Conservation (phyloP, 2,888 invertebrate genomes). For the Pheosia tremula region DNA sequence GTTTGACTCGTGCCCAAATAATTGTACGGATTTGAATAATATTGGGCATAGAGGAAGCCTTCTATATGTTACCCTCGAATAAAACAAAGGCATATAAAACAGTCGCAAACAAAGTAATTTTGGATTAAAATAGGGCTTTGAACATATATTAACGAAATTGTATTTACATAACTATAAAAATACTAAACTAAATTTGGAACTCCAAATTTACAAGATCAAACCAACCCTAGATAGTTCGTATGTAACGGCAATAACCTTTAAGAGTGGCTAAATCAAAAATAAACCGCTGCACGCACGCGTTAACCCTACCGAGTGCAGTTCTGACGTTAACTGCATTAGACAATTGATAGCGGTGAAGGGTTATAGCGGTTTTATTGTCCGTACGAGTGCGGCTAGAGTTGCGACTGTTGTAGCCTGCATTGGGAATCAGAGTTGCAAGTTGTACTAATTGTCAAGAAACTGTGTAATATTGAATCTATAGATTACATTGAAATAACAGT, state of each 20-base stretch:
- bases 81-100: no score
- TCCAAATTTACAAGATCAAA: background rate
- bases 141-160: no score
- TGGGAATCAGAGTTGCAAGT: background rate
- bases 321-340: conserved; percentile 64
- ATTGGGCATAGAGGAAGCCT: no score
- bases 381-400: conserved; percentile 21
- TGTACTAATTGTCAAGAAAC: background rate
- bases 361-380: conserved; percentile 56
- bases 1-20: no score
- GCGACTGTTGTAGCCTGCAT: conserved; percentile 8
- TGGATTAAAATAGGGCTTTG: no score
- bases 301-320: conserved; percentile 42
- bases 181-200: no score
- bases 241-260: conserved; percentile 15
- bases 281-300: conserved; percentile 20
- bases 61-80: no score
- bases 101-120: no score
- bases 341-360: conserved; percentile 61
- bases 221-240: background rate
- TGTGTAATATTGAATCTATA: background rate
- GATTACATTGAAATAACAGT: no score
- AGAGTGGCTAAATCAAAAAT: conserved; percentile 16
- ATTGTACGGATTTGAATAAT: no score
- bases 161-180: no score